These are phyloP conservation scores for Hippocampus barbouri DNA, from an alignment of 2,113 vertebrate species.

Conservation along the genomic window DNA sequence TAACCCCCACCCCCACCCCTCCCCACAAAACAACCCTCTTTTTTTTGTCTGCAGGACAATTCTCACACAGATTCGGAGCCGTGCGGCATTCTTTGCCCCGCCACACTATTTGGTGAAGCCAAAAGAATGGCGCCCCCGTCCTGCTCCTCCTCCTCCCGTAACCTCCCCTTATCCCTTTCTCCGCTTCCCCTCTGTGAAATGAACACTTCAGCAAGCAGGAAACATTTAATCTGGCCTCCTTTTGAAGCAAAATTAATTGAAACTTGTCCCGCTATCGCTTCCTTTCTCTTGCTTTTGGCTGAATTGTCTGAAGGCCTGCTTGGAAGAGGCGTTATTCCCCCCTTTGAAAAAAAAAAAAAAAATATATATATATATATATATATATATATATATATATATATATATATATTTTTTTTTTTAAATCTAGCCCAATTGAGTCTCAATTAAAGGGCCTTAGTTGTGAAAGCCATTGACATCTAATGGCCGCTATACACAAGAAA, in stretches of 20 bases:
- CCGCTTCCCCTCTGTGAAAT: constrained; percentile 88
- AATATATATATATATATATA: not conserved
- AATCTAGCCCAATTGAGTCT: constrained; percentile 23
- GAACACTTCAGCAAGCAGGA: constrained; percentile 98
- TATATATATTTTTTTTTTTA: constrained; percentile 25
- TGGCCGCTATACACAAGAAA: constrained; percentile 37
- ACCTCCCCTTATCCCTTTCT: constrained; percentile 71
- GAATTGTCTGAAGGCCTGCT: constrained; percentile 61
- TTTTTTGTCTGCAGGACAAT: constrained; percentile 91
- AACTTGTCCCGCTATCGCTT: constrained; percentile 86
- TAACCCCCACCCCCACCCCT: constrained; percentile 80
- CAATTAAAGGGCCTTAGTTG: constrained; percentile 48
- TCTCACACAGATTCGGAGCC: constrained; percentile 96
- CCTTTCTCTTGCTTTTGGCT: constrained; percentile 69
- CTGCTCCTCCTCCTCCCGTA: constrained; percentile 73
- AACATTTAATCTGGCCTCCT: constrained; percentile 98
- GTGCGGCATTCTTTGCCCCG: constrained; percentile 88
- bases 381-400: no score
- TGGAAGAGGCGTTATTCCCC: constrained; percentile 57
- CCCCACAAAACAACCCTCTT: not conserved
- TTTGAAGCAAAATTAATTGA: constrained; percentile 98
- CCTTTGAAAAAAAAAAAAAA: not conserved
- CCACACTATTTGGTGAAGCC: constrained; percentile 93
- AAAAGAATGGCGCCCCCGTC: constrained; percentile 78
- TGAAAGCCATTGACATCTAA: constrained; percentile 64